These are phyloP conservation scores for Bursaphelenchus mucronatus DNA, from an alignment of 1,140 invertebrate genomes.

Conservation along the genomic window DNA sequence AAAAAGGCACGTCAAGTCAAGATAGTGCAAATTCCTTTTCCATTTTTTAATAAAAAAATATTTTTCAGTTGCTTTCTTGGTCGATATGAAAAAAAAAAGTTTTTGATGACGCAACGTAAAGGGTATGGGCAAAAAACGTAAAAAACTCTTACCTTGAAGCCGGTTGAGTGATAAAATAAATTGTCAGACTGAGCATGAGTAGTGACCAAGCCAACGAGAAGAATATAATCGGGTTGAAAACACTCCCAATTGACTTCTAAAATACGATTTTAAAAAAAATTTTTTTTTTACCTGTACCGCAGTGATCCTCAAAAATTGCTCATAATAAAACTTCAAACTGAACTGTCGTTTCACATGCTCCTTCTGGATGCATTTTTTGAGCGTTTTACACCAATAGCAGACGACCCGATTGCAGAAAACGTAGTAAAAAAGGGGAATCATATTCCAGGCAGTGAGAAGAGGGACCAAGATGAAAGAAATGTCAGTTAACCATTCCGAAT, in stretches of 20 bases:
- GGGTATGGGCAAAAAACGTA: too few relatives aligned
- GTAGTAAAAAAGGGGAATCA: conserved; percentile 52
- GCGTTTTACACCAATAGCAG: conserved; percentile 44
- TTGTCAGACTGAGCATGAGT: conserved; percentile 49
- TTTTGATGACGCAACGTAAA: too few relatives aligned
- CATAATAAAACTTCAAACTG: conserved; percentile 53
- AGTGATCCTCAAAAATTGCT: conserved; percentile 53
- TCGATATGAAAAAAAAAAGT: too few relatives aligned
- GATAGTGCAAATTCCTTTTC: too few relatives aligned
- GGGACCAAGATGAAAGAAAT: conserved; percentile 46
- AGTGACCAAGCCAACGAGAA: conserved; percentile 54
- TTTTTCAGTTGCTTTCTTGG: too few relatives aligned
- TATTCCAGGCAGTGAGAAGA: conserved; percentile 48
- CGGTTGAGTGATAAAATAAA: conserved; percentile 52
- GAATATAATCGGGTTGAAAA: conserved; percentile 53
- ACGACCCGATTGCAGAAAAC: conserved; percentile 50
- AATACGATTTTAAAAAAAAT: conserved; percentile 24
- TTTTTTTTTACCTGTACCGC: conserved; percentile 39
- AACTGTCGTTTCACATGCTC: conserved; percentile 45
- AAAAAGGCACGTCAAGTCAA: too few relatives aligned
- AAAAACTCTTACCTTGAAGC: conserved; percentile 34
- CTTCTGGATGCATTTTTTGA: conserved; percentile 42
- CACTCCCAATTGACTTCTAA: conserved; percentile 47
- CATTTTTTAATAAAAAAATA: too few relatives aligned
- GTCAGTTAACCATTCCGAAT: conserved; percentile 39